Percentiles rank a stretch among this genome's conserved stretches.
Evolutionary conservation across 2,113 vertebrate genomes (phyloP).

Genomic region (Prunella himalayana): DNA sequence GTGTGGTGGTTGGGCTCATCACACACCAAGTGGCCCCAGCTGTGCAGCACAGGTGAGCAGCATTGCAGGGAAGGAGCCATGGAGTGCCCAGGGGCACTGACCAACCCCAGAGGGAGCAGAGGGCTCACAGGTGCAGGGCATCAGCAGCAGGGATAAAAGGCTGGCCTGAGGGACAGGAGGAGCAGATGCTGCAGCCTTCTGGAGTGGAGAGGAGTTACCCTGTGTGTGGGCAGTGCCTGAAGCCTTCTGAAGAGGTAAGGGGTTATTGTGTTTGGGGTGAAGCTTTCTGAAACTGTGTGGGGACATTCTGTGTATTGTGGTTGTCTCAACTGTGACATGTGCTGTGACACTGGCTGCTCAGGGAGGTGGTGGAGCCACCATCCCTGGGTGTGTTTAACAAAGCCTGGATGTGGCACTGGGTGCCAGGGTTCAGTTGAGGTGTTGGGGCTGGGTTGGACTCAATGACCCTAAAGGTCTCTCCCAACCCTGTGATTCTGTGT

Average conservation of each 20-base stretch:
- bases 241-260: neutral
- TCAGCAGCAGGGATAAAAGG: neutral
- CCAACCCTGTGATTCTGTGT: neutral
- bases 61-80: too few relatives aligned
- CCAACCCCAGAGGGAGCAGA: too few relatives aligned
- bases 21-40: neutral
- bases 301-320: fast-evolving
- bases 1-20: neutral
- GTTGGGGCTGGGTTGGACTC: neutral
- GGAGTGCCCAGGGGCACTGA: too few relatives aligned
- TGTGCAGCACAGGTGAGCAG: neutral
- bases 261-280: fast-evolving
- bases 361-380: neutral
- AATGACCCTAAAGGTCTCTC: neutral
- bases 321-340: neutral
- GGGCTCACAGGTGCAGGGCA: too few relatives aligned
- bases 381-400: neutral
- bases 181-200: too few relatives aligned
- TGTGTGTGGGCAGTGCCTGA: neutral
- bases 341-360: fast-evolving
- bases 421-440: neutral
- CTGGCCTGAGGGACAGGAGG: neutral
- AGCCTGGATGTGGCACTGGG: neutral
- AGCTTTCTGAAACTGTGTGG: neutral
- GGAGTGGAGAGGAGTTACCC: too few relatives aligned